A percentile compares a stretch with the other conserved stretches of the same genome.
Evolutionary conservation across 2,113 vertebrate species (phyloP).

Genomic region (Antechinus stuartii): DNA sequence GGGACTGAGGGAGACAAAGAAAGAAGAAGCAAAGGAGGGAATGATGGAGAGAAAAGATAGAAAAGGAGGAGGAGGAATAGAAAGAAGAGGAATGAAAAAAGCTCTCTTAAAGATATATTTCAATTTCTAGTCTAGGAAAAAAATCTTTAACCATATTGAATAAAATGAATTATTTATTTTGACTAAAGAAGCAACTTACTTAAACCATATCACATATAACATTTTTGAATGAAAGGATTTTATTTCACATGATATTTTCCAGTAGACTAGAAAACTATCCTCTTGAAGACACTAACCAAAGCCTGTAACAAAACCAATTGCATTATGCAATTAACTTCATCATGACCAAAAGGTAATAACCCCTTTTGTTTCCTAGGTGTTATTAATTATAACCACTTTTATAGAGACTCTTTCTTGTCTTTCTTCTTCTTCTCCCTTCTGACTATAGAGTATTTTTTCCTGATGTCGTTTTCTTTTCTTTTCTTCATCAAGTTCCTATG

Average conservation of each 20-base stretch:
- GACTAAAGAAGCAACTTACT: constrained; percentile 27
- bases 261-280: not conserved
- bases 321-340: not conserved
- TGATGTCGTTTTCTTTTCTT: not conserved
- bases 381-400: not conserved
- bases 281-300: constrained; percentile 16
- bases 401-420: not conserved
- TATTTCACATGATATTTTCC: constrained; percentile 21
- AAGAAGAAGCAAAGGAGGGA: not conserved
- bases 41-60: not conserved
- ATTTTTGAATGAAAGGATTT: constrained; percentile 24
- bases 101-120: constrained; percentile 35
- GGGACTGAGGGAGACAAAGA: not conserved
- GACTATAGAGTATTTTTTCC: not conserved
- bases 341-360: not conserved
- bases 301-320: not conserved
- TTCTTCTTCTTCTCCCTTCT: not conserved
- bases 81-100: not conserved
- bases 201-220: not conserved
- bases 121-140: not conserved
- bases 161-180: constrained; percentile 48
- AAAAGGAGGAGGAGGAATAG: no score
- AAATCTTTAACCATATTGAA: not conserved
- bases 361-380: not conserved
- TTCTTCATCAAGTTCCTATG: not conserved